Percentiles rank a stretch among this genome's conserved stretches.
These are phyloP conservation scores for Tragelaphus imberbis DNA, from an alignment of 2,113 vertebrate genomes.

Conservation along the genomic window DNA sequence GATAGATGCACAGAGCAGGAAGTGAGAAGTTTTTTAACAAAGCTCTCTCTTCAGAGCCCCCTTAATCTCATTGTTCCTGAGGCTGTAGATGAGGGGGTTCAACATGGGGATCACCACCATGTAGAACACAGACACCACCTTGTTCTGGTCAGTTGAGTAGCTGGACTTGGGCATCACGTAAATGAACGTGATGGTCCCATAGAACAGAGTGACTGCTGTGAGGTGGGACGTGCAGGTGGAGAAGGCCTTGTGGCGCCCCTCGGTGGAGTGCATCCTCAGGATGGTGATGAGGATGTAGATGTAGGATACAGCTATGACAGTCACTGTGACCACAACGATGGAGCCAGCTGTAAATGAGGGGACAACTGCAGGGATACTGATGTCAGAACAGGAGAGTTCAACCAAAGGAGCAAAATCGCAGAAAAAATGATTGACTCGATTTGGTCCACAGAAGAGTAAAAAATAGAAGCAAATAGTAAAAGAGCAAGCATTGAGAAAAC, in stretches of 20 bases:
- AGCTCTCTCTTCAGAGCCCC: not conserved
- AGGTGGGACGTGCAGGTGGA: constrained; percentile 36
- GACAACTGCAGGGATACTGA: not conserved
- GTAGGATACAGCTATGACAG: constrained; percentile 33
- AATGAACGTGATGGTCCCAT: constrained; percentile 26
- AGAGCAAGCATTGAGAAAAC: not conserved
- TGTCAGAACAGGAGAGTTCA: constrained; percentile 28
- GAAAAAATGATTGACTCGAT: constrained; percentile 53
- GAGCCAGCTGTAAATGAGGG: not conserved
- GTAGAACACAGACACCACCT: constrained; percentile 3
- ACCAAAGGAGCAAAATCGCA: constrained; percentile 61
- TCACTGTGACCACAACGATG: constrained; percentile 26
- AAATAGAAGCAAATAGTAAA: not conserved
- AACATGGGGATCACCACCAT: not conserved
- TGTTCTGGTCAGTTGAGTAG: not conserved
- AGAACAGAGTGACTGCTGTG: constrained; percentile 26
- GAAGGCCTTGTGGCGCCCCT: not conserved
- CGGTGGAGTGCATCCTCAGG: not conserved
- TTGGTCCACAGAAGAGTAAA: constrained; percentile 56
- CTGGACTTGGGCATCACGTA: constrained; percentile 50
- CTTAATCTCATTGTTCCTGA: not conserved
- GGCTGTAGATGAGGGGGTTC: not conserved
- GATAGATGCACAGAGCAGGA: not conserved
- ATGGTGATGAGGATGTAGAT: constrained; percentile 32
- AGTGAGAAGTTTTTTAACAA: not conserved